A percentile compares a stretch with the other conserved stretches of the same genome.
Conservation (phyloP, 2,888 invertebrate species). For the Acrobasis consociella region DNA sequence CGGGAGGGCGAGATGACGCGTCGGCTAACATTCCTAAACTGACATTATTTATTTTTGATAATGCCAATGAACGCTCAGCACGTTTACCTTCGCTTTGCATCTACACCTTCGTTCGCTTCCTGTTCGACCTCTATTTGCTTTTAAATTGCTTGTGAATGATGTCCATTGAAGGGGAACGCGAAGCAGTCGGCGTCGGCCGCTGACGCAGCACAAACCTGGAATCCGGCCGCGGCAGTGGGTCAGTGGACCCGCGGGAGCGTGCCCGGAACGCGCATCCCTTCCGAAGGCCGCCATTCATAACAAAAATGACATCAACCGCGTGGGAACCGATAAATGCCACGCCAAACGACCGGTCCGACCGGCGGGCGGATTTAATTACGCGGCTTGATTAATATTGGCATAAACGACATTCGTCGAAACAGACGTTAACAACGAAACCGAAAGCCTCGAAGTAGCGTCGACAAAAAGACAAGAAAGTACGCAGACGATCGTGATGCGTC, state of each 20-base stretch:
- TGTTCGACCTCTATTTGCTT: constrained; percentile 38
- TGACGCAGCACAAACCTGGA: constrained; percentile 69
- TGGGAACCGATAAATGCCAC: constrained; percentile 76
- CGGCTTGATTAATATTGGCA: constrained; percentile 65
- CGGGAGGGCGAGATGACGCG: constrained; percentile 72
- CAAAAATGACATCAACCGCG: constrained; percentile 80
- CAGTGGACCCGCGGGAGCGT: constrained; percentile 61
- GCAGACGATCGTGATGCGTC: constrained; percentile 74
- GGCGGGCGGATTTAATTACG: constrained; percentile 72
- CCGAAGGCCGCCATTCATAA: constrained; percentile 68
- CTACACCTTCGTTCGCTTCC: constrained; percentile 52
- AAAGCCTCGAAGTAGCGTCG: constrained; percentile 61
- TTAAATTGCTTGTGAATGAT: constrained; percentile 44
- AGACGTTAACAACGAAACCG: constrained; percentile 61
- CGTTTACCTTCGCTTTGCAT: constrained; percentile 69
- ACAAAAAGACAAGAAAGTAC: constrained; percentile 65
- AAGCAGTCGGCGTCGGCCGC: constrained; percentile 47
- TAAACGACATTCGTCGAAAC: constrained; percentile 59
- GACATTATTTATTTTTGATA: constrained; percentile 76
- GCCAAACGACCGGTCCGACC: constrained; percentile 66
- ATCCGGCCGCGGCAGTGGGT: constrained; percentile 67
- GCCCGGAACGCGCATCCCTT: constrained; percentile 45
- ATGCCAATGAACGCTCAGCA: constrained; percentile 73
- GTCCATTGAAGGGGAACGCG: constrained; percentile 51
- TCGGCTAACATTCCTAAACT: constrained; percentile 67